phyloP scores from a whole-genome alignment of 2,113 vertebrate genomes.

The Alaudala cheleensis region DNA sequence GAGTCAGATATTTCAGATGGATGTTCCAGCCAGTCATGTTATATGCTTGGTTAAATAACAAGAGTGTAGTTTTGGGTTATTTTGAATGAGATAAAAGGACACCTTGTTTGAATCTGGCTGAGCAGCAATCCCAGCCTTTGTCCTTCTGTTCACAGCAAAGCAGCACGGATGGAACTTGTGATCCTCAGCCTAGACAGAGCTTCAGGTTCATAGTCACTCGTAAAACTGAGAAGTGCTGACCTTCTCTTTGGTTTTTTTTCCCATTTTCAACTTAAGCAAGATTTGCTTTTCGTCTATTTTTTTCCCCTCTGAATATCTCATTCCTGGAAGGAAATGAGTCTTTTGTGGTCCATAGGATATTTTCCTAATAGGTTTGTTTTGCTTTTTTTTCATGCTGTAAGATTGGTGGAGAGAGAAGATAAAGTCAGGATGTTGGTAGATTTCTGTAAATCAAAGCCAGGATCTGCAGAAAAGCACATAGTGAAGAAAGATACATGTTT shows the following conservation, averaged over 20 bases:
- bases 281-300: background rate
- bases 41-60: background rate
- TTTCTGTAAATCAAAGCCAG: conserved; percentile 27
- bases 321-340: conserved; percentile 40
- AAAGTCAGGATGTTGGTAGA: background rate
- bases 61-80: background rate
- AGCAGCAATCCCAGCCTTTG: background rate
- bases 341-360: conserved; percentile 3
- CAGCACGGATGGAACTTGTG: background rate
- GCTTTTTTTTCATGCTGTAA: background rate
- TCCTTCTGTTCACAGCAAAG: background rate
- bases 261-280: background rate
- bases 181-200: background rate
- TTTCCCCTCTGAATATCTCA: background rate
- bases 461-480: background rate
- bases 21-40: background rate
- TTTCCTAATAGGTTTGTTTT: background rate
- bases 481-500: background rate
- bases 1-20: background rate
- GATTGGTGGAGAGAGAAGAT: background rate
- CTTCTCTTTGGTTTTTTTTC: background rate
- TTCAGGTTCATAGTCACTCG: background rate
- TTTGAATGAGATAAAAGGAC: background rate
- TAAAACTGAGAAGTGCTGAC: background rate
- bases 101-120: background rate